A percentile compares a stretch with the other conserved stretches of the same genome.
phyloP scores from a whole-genome alignment of 2,888 invertebrate genomes.

The Nymphalis c-album region DNA sequence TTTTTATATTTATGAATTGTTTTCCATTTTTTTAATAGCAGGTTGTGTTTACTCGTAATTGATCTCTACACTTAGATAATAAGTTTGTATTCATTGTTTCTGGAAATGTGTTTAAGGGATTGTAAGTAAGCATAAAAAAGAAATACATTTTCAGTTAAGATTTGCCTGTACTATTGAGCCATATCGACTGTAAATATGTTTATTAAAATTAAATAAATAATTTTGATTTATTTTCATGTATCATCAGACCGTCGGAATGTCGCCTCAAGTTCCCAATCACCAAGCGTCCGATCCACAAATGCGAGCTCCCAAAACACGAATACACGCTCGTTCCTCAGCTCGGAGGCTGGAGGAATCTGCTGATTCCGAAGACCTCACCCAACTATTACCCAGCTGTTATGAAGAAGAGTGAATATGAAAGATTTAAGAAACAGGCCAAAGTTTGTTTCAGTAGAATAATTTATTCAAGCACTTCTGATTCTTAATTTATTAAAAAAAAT shows the following conservation, averaged over 20 bases:
- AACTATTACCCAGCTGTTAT: conserved; percentile 82
- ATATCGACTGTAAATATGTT: no score
- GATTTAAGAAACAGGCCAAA: conserved; percentile 82
- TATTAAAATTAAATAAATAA: no score
- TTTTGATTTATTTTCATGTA: background rate
- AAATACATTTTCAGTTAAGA: no score
- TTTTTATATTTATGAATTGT: no score
- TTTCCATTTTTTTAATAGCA: no score
- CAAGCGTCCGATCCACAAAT: conserved; percentile 71
- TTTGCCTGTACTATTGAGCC: no score
- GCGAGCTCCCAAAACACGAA: conserved; percentile 58
- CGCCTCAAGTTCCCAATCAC: conserved; percentile 69
- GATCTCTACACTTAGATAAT: no score
- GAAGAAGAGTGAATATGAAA: conserved; percentile 81
- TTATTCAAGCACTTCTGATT: background rate
- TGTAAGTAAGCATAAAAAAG: no score
- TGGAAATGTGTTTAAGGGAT: no score
- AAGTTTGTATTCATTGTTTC: no score
- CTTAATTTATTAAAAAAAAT: no score
- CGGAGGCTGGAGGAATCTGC: conserved; percentile 66
- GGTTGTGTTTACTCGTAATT: no score
- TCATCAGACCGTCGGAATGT: conserved; percentile 70
- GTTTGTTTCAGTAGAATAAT: conserved; percentile 50
- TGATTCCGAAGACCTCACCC: conserved; percentile 77
- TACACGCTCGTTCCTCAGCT: conserved; percentile 58